Evolutionary conservation across 2,797 vertebrate species (phyloP), one percentile per base, ranked within the genome.

Genomic region (Rhinogobio ventralis): DNA sequence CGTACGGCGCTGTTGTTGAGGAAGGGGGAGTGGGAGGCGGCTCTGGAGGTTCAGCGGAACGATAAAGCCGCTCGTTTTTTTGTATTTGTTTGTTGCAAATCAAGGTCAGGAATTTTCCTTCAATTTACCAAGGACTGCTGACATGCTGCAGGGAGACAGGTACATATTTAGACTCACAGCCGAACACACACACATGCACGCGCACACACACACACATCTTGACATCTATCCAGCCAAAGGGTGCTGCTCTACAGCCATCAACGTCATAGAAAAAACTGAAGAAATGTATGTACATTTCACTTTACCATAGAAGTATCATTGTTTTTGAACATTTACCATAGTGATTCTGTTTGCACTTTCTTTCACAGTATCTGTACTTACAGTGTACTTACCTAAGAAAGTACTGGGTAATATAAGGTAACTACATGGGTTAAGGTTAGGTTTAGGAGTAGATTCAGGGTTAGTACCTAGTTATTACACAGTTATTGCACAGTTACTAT

Each of bases 51-150:
- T 72, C 55, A 9, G 17, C 67, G 15, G 67, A 64, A 72, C 23
- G 66, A 39, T 36, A 72, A 71, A 79, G 30, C 28, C 11, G 45
- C 67, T 23, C 7, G 66, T 36, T 66, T 79, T n/a, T 78, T 79
- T 42, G 53, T 79, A 86, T 83, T 88, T 89, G 90, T 90, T 81
- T 85, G 89, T 86, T 90, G 90, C 88, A 83, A 88, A 88, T 87
- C 49, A n/a, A 60, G 67, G 71, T 89, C 89, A 87, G 76, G 79
- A 45, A n/a, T 77, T 87, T 89, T 80, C 69, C 49, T 79, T 77
- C 69, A 53, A 73, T 82, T 80, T 81, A 25, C 81, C 85, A 81
- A 83, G 80, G 81, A 62, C 46, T 79, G 72, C 51, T 87, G 75
- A 85, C 85, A 77, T 78, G 85, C 84, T 79, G 69, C 49, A 66